Evolutionary conservation across 2,113 vertebrate genomes (phyloP), one percentile per base, ranked within the genome.

Genomic region (Electrona antarctica): DNA sequence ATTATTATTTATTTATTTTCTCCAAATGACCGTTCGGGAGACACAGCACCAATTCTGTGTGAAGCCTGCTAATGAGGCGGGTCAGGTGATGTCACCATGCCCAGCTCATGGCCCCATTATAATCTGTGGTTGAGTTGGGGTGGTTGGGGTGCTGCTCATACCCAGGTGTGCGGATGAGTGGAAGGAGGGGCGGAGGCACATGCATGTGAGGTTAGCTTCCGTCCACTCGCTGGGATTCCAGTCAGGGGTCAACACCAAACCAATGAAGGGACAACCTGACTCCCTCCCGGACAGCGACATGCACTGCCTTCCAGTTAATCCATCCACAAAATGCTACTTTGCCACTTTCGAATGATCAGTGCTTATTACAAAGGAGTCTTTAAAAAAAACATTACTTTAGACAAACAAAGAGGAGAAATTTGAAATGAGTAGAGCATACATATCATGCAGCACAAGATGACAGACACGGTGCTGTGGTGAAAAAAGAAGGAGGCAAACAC

Each of bases 61-160:
- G 65, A 58, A 54, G 59, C 46, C 58, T 28, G 8, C 29, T 45
- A 13, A 41, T 50, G 55, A 64, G 50, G 41, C 60, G 13, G 52
- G 48, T 21, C 76, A 82, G 77, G 67, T 82, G 57, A 29, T 62
- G 68, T 72, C 74, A 76, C 76, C 69, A 60, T 76, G 81, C 80
- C 77, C 76, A 79, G 69, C 69, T 60, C 60, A 45, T 21, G n/a
- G 64, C 50, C 67, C 62, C 64, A 68, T 62, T 76, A 56, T 62
- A 58, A 54, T 59, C 64, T 41, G 54, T 60, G 69, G 48, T 74
- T 78, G 28, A 54, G 79, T 87, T 83, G 46, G 46, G 76, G 76
- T 56, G 70, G 84, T 77, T 56, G 89, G 93, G 91, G 92, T 90
- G 91, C 91, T 93, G 92, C 92, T 94, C 92, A 93, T 93, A 93